Evolutionary conservation across 2,888 invertebrate species (phyloP).

Genomic region (Himalopsyche tibetana): DNA sequence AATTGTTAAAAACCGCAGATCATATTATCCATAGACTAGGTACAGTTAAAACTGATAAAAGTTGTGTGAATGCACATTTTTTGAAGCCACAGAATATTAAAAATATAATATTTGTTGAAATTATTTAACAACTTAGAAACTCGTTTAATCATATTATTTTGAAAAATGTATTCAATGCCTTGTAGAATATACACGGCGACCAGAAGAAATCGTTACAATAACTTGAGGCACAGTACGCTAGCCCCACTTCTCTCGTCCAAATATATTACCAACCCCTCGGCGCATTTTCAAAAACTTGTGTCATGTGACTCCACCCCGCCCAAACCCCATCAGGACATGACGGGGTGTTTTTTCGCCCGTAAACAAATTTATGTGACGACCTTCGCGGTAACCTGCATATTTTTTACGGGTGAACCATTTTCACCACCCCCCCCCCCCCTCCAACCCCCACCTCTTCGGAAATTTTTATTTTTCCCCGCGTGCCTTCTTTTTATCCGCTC

Average conservation of each 20-base stretch:
- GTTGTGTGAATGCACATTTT: too few relatives aligned
- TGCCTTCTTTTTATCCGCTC: not conserved
- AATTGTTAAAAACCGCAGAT: too few relatives aligned
- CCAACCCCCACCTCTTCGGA: not conserved
- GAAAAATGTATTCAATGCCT: too few relatives aligned
- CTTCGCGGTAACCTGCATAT: constrained; percentile 34
- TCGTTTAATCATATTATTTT: too few relatives aligned
- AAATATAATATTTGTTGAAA: too few relatives aligned
- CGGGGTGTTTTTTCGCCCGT: not conserved
- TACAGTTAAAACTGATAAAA: too few relatives aligned
- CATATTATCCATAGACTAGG: too few relatives aligned
- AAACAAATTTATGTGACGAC: constrained; percentile 30
- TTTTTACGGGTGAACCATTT: constrained; percentile 31
- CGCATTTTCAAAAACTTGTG: constrained; percentile 13
- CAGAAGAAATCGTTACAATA: not conserved
- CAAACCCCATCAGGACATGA: not conserved
- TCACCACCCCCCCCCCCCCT: not conserved
- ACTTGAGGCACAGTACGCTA: not conserved
- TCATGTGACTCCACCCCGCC: not conserved
- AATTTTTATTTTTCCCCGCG: not conserved
- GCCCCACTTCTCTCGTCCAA: not conserved
- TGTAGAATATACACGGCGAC: too few relatives aligned
- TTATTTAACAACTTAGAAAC: too few relatives aligned
- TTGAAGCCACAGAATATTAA: too few relatives aligned
- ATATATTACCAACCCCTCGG: not conserved